These are phyloP conservation scores for Pachydiplax longipennis DNA, from an alignment of 2,888 invertebrate species.

Conservation along the genomic window DNA sequence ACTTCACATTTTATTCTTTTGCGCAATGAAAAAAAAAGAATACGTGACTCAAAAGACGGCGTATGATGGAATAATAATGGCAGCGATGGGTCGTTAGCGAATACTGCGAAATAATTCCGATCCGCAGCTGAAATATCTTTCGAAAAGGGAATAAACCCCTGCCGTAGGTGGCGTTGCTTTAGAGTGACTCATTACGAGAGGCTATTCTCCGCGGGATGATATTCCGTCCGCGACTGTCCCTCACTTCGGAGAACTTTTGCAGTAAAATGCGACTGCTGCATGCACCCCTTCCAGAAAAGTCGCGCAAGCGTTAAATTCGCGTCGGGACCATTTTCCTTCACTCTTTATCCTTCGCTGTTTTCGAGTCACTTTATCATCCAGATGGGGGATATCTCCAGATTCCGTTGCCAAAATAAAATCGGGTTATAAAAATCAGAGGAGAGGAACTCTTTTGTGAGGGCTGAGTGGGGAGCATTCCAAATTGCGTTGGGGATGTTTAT, in stretches of 20 bases:
- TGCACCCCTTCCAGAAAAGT: not conserved
- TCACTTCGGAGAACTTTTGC: not conserved
- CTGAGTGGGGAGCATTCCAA: not conserved
- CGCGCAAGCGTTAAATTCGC: not conserved
- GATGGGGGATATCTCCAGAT: not conserved
- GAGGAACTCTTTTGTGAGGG: not conserved
- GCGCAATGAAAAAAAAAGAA: too few relatives aligned
- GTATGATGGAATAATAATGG: too few relatives aligned
- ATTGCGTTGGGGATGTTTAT: not conserved
- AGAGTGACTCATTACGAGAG: not conserved
- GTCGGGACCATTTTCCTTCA: not conserved
- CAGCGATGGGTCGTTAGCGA: too few relatives aligned
- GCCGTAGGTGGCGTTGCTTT: not conserved
- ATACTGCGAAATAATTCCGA: too few relatives aligned
- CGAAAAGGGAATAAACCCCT: too few relatives aligned
- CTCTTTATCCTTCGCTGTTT: not conserved
- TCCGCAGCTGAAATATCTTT: too few relatives aligned
- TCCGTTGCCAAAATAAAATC: not conserved
- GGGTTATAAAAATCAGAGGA: not conserved
- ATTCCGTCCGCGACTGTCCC: not conserved
- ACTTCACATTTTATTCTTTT: too few relatives aligned
- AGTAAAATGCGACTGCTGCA: not conserved
- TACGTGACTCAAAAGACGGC: too few relatives aligned
- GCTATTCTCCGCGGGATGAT: not conserved
- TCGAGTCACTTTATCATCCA: not conserved